Base-by-base conservation (phyloP, 2,888 invertebrate genomes). In the Eulithis prunata region DNA sequence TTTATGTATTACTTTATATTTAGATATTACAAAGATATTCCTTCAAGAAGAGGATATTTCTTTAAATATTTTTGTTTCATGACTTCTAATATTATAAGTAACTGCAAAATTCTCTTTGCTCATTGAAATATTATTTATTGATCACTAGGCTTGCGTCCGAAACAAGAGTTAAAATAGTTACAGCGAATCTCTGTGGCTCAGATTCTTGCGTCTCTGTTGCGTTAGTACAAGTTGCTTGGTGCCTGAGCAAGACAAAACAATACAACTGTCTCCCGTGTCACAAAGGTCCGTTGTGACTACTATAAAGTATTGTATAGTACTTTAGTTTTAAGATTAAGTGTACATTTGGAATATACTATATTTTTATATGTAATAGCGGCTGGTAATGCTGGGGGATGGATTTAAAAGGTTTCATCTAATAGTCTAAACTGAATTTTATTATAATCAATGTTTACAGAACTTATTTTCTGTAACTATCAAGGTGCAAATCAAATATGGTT, bases 301-400 rank as follows among this genome's bases (percentile, higher is more conserved):
- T 21, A 21, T 46, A 58, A 21, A 61, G 36, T 38, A 14, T 62
- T 51, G 46, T 61, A 45, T 57, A 43, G 10, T 57, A 63, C 54
- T 45, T 66, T 69, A 69, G 63, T 56, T 56, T 21, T 69, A 68
- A 71, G 66, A 45, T 52, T 59, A 62, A 58, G 65, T 72, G 64
- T 69, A 70, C 55, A 70, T 65, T 68, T 64, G 65, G 55, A 62
- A 68, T 60, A 66, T 68, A 41, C 41, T 41, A 72, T 75, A 72
- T 75, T 74, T 75, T 73, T 75, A 66, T 76, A 75, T 71, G 72
- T 68, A 65, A 59, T 49, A 61, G 70, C 69, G 70, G 71, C 53
- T 64, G 66, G 66, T 56, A 36, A 56, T 21, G 57, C 57, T 63
- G 45, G 54, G 54, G 46, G 36, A 45, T 52, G 54, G 21, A 49